Percentiles rank a stretch among this genome's conserved stretches.
Evolutionary conservation across 2,113 vertebrate genomes (phyloP).

Genomic region (Kryptolebias marmoratus): DNA sequence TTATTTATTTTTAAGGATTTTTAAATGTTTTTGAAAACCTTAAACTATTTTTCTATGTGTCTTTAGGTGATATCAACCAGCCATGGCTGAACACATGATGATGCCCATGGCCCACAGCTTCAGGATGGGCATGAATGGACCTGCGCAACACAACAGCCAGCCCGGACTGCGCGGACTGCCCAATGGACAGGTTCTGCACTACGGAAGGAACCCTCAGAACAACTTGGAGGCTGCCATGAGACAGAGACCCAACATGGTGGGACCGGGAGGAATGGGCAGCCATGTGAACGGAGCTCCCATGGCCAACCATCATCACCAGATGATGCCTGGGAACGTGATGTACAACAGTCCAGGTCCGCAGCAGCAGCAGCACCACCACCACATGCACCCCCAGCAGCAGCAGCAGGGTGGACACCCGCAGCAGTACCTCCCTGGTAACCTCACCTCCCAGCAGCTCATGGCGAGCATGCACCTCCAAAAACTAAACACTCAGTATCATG

Average conservation of each 20-base stretch:
- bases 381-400: constrained; percentile 71
- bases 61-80: constrained; percentile 43
- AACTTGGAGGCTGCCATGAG: constrained; percentile 85
- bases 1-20: too few relatives aligned
- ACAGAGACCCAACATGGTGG: constrained; percentile 76
- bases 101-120: constrained; percentile 89
- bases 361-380: constrained; percentile 67
- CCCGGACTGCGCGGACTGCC: constrained; percentile 79
- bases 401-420: constrained; percentile 74
- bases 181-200: constrained; percentile 84
- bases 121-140: constrained; percentile 84
- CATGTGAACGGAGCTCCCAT: constrained; percentile 76
- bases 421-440: constrained; percentile 84
- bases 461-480: constrained; percentile 93
- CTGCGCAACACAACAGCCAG: constrained; percentile 82
- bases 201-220: constrained; percentile 78
- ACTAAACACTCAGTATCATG: constrained; percentile 89
- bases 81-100: constrained; percentile 95
- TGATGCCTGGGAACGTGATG: constrained; percentile 77
- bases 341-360: constrained; percentile 69
- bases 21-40: too few relatives aligned
- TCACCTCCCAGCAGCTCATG: constrained; percentile 87
- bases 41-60: background rate
- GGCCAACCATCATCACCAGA: constrained; percentile 77
- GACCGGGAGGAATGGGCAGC: constrained; percentile 67